Conservation (phyloP, 1,140 invertebrate species). For the Leptestheria dahalacensis region DNA sequence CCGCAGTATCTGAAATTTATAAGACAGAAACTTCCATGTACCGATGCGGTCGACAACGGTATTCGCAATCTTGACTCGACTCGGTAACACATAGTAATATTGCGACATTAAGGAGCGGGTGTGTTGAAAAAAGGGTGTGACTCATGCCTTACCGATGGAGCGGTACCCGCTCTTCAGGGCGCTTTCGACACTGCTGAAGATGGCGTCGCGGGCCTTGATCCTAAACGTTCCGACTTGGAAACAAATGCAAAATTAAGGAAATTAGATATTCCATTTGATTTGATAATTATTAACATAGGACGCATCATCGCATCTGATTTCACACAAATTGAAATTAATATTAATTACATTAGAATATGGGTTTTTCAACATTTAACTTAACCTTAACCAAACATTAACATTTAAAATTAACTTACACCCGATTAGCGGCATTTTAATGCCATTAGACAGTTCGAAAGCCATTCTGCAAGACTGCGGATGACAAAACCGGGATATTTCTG, state of each 20-base stretch:
- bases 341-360: neutral
- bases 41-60: too few species aligned
- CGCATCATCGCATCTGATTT: too few species aligned
- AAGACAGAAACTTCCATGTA: too few species aligned
- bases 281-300: too few species aligned
- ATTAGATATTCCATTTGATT: neutral
- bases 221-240: slow-evolving; percentile 12
- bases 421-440: slow-evolving; percentile 12
- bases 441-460: slow-evolving; percentile 12
- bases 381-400: neutral
- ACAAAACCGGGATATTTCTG: too few species aligned
- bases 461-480: too few species aligned
- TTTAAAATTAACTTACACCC: slow-evolving; percentile 9
- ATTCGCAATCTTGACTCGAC: too few species aligned
- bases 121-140: neutral
- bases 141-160: slow-evolving; percentile 1
- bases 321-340: neutral
- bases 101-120: neutral
- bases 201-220: slow-evolving; percentile 6
- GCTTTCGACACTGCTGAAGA: slow-evolving; percentile 7
- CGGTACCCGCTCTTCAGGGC: slow-evolving; percentile 7
- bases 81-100: too few species aligned
- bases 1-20: slow-evolving; percentile 47
- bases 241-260: neutral
- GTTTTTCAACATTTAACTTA: slow-evolving; percentile 1